These are phyloP conservation scores for Pteria penguin DNA, from an alignment of 2,888 invertebrate genomes.

Conservation along the genomic window DNA sequence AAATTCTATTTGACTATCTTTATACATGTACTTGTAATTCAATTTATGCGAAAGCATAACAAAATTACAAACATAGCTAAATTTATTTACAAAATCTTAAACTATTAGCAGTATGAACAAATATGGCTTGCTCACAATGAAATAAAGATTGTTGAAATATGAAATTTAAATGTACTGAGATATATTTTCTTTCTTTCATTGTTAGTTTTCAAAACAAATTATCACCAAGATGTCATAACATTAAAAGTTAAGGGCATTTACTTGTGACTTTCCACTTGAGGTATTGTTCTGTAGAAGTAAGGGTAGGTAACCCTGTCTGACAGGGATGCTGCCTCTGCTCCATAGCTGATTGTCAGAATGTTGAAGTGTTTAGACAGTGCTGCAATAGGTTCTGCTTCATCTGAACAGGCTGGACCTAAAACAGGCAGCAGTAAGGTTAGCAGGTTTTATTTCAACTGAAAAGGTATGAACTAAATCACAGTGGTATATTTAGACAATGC, in stretches of 20 bases:
- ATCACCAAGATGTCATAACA: background rate
- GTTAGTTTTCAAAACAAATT: no score
- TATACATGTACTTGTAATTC: no score
- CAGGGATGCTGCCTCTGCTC: conserved; percentile 88
- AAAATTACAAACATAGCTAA: no score
- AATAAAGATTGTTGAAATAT: no score
- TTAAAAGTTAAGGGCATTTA: conserved; percentile 63
- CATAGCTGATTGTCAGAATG: conserved; percentile 88
- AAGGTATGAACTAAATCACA: conserved; percentile 87
- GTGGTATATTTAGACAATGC: conserved; percentile 88
- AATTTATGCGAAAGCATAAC: no score
- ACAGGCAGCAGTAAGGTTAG: background rate
- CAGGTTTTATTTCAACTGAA: background rate
- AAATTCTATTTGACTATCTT: no score
- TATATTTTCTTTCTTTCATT: no score
- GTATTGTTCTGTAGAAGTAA: conserved; percentile 89
- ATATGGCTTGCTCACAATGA: no score
- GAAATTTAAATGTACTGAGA: no score
- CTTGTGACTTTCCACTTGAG: conserved; percentile 87
- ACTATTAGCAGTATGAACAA: no score
- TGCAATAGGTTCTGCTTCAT: conserved; percentile 89
- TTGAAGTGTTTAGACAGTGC: conserved; percentile 88
- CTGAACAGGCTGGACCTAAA: conserved; percentile 88
- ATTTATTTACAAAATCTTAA: no score
- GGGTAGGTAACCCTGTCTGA: conserved; percentile 87